Percentiles rank a stretch among this genome's conserved stretches.
phyloP scores from a whole-genome alignment of 1,140 invertebrate genomes.

The Anoplophora glabripennis region DNA sequence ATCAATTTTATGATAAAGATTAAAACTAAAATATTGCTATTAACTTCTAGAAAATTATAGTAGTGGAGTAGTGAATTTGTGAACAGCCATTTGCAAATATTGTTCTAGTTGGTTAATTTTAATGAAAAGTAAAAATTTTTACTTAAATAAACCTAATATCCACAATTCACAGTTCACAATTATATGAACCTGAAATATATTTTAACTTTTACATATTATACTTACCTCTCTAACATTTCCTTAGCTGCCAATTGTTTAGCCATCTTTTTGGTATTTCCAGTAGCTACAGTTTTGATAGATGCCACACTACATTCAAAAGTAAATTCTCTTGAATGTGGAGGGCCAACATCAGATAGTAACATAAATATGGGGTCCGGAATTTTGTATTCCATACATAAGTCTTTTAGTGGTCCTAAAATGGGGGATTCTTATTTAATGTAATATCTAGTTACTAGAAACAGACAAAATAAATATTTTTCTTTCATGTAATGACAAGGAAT shows the following conservation, averaged over 20 bases:
- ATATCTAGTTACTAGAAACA: not conserved
- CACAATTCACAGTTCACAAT: not conserved
- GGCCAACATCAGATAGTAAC: slow-evolving; percentile 64
- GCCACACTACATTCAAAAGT: slow-evolving; percentile 65
- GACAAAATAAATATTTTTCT: not conserved
- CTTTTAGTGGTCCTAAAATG: slow-evolving; percentile 40
- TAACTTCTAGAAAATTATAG: too few species aligned
- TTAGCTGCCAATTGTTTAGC: slow-evolving; percentile 57
- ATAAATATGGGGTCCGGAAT: slow-evolving; percentile 63
- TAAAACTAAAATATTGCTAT: too few species aligned
- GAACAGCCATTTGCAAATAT: too few species aligned
- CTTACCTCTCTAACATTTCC: slow-evolving; percentile 52
- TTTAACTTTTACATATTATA: not conserved
- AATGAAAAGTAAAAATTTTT: too few species aligned
- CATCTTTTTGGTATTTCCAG: slow-evolving; percentile 56
- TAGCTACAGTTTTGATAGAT: slow-evolving; percentile 56
- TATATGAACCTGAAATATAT: not conserved
- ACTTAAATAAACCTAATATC: too few species aligned
- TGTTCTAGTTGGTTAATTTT: too few species aligned
- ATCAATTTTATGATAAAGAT: too few species aligned
- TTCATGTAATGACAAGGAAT: too few species aligned
- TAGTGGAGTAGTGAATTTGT: too few species aligned
- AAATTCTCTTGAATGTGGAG: slow-evolving; percentile 67
- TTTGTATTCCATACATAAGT: slow-evolving; percentile 62
- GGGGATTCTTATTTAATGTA: slow-evolving; percentile 11